Percentiles rank a stretch among this genome's conserved stretches.
Evolutionary conservation across 1,140 invertebrate species (phyloP).

Genomic region (Drosophila lacteicornis): DNA sequence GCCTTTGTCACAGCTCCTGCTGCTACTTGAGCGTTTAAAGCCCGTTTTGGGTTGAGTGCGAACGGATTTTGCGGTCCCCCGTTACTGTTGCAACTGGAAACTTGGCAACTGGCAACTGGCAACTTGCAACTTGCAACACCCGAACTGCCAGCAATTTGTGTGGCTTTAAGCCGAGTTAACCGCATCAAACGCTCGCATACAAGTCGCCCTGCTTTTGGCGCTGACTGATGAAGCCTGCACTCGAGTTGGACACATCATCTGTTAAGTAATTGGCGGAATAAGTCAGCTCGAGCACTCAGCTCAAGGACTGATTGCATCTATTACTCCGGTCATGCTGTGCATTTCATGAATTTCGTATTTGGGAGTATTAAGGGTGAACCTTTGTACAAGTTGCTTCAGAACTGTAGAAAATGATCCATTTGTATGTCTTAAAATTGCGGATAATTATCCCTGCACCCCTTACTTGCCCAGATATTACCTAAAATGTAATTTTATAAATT

Average conservation of each 20-base stretch:
- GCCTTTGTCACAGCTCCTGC: slow-evolving; percentile 25
- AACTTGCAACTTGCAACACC: background rate
- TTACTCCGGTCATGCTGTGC: background rate
- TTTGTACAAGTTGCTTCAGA: background rate
- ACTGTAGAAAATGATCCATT: background rate
- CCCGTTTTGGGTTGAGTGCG: slow-evolving; percentile 75
- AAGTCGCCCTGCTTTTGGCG: slow-evolving; percentile 11
- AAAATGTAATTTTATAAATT: background rate
- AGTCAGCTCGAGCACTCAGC: slow-evolving; percentile 25
- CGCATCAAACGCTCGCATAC: slow-evolving; percentile 29
- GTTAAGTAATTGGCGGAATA: slow-evolving; percentile 53
- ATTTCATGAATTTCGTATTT: background rate
- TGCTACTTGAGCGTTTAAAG: slow-evolving; percentile 63
- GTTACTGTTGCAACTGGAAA: slow-evolving; percentile 19
- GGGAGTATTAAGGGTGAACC: background rate
- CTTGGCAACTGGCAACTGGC: background rate
- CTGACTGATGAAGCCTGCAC: slow-evolving; percentile 48
- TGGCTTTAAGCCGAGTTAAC: slow-evolving; percentile 54
- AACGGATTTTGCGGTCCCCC: slow-evolving; percentile 54
- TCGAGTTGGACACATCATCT: slow-evolving; percentile 35
- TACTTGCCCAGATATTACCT: background rate
- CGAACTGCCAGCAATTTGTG: slow-evolving; percentile 33
- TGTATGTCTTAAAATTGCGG: too few relatives aligned
- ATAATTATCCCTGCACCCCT: background rate
- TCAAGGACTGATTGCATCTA: slow-evolving; percentile 15